These are phyloP conservation scores for Harpagifer antarcticus DNA, from an alignment of 2,797 vertebrate species.

Conservation along the genomic window DNA sequence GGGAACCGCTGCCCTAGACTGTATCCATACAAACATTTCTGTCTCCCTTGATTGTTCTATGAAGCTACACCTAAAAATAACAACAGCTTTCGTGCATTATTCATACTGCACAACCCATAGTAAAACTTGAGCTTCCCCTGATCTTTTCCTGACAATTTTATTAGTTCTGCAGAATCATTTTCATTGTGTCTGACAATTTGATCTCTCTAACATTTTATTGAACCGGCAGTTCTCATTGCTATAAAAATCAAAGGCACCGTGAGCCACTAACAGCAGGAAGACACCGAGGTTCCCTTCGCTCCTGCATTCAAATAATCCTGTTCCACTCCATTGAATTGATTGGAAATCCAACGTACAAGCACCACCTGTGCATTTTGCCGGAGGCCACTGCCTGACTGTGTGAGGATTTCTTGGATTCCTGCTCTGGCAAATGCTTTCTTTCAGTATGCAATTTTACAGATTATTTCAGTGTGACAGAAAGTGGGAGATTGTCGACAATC, in stretches of 20 bases:
- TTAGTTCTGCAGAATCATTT: conserved; percentile 48
- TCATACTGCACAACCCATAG: conserved; percentile 11
- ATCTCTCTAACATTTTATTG: conserved; percentile 58
- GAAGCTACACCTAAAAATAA: conserved; percentile 22
- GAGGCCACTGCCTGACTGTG: not conserved
- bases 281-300: conserved; percentile 10
- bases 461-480: conserved; percentile 33
- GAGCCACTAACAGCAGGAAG: conserved; percentile 45
- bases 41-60: not conserved
- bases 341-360: conserved; percentile 32
- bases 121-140: conserved; percentile 33
- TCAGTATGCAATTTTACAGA: conserved; percentile 17
- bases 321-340: conserved; percentile 46
- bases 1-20: too few relatives aligned
- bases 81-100: conserved; percentile 37
- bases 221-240: conserved; percentile 40
- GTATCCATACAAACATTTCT: not conserved
- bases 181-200: conserved; percentile 49
- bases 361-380: conserved; percentile 40
- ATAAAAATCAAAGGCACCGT: conserved; percentile 51
- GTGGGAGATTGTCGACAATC: conserved; percentile 60
- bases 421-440: not conserved
- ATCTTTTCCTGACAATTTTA: conserved; percentile 54
- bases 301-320: conserved; percentile 21
- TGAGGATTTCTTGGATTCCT: conserved; percentile 22